These are phyloP conservation scores for Capreolus pygargus DNA, from an alignment of 2,113 vertebrate genomes.

Conservation along the genomic window DNA sequence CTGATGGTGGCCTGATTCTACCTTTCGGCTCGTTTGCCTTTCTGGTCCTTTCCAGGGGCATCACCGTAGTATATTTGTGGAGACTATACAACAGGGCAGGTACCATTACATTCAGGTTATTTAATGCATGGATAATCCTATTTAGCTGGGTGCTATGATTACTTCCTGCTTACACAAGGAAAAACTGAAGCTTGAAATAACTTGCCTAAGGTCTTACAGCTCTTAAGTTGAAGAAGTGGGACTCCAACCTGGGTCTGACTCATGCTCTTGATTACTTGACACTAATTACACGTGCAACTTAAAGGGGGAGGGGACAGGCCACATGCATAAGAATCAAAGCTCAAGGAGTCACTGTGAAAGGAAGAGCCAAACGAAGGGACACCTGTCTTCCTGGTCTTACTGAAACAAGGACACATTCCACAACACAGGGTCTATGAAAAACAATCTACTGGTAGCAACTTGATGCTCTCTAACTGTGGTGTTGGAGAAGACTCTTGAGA, in stretches of 20 bases:
- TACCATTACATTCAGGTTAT: fast-evolving
- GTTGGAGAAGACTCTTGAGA: neutral
- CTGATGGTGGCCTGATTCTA: fast-evolving
- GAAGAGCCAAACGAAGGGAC: neutral
- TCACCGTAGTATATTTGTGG: fast-evolving
- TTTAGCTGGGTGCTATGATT: neutral
- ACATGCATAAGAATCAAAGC: neutral
- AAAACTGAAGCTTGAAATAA: neutral
- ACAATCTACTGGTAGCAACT: neutral
- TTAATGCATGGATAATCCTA: neutral
- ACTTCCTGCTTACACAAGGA: neutral
- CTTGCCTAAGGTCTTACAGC: neutral
- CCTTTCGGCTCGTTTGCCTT: neutral
- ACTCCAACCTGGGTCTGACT: neutral
- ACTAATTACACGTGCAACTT: neutral
- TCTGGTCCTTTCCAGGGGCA: neutral
- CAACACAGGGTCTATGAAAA: neutral
- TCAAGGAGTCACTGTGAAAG: neutral
- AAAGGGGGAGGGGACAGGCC: neutral
- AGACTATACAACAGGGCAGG: neutral
- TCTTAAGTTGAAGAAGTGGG: neutral
- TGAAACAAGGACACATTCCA: neutral
- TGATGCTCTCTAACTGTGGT: neutral
- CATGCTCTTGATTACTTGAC: neutral
- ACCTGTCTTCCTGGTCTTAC: neutral